phyloP scores from a whole-genome alignment of 1,140 invertebrate species.

The Neuroterus valhalla region DNA sequence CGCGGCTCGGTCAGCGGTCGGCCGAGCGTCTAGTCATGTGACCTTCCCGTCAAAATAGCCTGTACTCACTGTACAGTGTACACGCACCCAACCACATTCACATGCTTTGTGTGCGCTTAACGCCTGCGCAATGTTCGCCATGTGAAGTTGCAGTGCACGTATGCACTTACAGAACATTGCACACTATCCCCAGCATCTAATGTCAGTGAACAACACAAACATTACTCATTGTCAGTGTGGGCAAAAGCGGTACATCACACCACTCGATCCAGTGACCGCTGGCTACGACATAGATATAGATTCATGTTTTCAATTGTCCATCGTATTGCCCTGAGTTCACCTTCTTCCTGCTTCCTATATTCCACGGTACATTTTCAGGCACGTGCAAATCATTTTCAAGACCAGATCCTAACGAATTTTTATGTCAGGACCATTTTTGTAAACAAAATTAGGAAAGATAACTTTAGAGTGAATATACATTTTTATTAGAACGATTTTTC shows the following conservation, averaged over 20 bases:
- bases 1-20: constrained; percentile 60
- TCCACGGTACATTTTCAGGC: constrained; percentile 26
- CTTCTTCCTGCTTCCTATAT: constrained; percentile 20
- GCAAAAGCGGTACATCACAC: not conserved
- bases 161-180: not conserved
- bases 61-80: constrained; percentile 67
- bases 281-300: constrained; percentile 28
- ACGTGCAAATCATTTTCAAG: constrained; percentile 26
- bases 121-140: constrained; percentile 2
- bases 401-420: not conserved
- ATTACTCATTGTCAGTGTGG: too few relatives aligned
- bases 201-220: too few relatives aligned
- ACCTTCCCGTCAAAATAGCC: constrained; percentile 87
- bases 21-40: constrained; percentile 74
- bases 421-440: not conserved
- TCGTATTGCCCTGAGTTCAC: too few relatives aligned
- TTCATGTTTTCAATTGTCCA: not conserved
- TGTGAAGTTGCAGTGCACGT: not conserved
- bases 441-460: not conserved
- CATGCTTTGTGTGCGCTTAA: constrained; percentile 1
- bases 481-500: too few relatives aligned
- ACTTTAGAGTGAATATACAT: too few relatives aligned
- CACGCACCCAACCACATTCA: constrained; percentile 34
- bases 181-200: too few relatives aligned
- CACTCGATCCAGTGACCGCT: constrained; percentile 21